Percentiles rank a stretch among this genome's conserved stretches.
Evolutionary conservation across 2,797 vertebrate species (phyloP).

Genomic region (Buphagus erythrorhynchus): DNA sequence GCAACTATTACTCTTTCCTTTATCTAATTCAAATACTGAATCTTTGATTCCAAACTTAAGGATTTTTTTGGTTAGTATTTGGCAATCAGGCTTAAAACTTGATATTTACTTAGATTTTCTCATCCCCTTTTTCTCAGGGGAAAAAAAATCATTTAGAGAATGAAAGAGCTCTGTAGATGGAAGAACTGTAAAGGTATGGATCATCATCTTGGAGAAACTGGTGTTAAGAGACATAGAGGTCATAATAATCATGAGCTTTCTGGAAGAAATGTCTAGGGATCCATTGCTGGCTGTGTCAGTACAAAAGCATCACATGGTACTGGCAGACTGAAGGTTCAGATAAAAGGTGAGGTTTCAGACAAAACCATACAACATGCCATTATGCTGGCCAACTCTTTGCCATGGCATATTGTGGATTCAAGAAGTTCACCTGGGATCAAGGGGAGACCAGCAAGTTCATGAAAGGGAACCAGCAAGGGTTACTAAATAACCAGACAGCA

Average conservation of each 20-base stretch:
- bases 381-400: neutral
- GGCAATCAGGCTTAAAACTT: neutral
- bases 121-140: neutral
- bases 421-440: neutral
- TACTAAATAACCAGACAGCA: neutral
- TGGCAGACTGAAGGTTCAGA: neutral
- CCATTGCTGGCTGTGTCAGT: fast-evolving
- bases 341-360: neutral
- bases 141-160: neutral
- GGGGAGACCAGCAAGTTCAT: neutral
- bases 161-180: neutral
- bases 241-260: fast-evolving
- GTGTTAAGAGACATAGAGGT: neutral
- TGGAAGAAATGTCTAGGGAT: neutral
- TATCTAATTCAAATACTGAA: neutral
- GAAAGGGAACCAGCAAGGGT: neutral
- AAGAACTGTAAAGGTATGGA: neutral
- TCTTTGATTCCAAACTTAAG: neutral
- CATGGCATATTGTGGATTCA: neutral
- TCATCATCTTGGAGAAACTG: neutral
- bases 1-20: neutral
- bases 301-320: neutral
- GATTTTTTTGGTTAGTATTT: neutral
- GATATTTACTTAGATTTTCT: neutral
- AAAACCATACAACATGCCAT: fast-evolving